Evolutionary conservation across 2,113 vertebrate species (phyloP).

Genomic region (Xenotilapia caudafasciata): DNA sequence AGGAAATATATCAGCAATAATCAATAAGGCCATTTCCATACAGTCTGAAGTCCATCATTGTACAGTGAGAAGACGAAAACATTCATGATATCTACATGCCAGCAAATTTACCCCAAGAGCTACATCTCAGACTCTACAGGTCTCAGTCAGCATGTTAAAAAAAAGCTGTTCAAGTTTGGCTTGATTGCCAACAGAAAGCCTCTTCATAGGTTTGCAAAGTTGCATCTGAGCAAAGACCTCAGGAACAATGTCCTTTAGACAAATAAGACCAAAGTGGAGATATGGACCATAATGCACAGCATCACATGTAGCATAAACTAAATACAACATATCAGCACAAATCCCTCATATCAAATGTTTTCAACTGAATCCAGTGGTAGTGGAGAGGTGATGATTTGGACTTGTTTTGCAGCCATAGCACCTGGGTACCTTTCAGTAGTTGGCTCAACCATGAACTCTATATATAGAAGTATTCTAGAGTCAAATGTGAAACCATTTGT

Average conservation of each 20-base stretch:
- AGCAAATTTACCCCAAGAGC: not conserved
- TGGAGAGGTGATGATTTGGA: not conserved
- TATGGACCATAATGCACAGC: not conserved
- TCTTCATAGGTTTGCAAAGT: not conserved
- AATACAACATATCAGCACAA: not conserved
- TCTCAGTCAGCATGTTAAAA: not conserved
- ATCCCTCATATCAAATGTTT: not conserved
- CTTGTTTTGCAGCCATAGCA: not conserved
- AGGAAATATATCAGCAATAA: not conserved
- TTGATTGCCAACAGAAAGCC: not conserved
- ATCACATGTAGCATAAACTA: not conserved
- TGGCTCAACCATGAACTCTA: not conserved
- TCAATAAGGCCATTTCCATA: not conserved
- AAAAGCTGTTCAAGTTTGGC: not conserved
- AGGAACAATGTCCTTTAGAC: not conserved
- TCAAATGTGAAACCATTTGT: not conserved
- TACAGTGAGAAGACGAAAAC: not conserved
- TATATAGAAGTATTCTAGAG: not conserved
- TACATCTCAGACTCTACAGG: not conserved
- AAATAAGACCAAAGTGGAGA: not conserved
- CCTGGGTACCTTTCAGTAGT: not conserved
- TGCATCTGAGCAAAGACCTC: not conserved
- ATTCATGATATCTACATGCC: not conserved
- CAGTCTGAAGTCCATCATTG: not conserved
- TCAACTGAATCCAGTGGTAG: fast-evolving